These are phyloP conservation scores for Archilochus colubris DNA, from an alignment of 2,113 vertebrate species.

Conservation along the genomic window DNA sequence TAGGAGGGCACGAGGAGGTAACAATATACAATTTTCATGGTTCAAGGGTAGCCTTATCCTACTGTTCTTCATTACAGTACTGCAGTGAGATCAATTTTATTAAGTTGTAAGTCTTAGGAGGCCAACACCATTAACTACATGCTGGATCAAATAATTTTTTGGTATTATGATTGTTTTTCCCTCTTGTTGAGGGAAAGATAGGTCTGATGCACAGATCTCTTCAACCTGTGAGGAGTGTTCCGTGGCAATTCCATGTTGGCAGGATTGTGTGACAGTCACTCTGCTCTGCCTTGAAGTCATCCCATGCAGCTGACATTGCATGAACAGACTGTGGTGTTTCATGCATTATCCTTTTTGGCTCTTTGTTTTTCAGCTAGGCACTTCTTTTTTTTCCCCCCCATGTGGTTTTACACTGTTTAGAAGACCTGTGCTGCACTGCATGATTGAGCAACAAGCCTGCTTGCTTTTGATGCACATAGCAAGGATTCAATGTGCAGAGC, in stretches of 20 bases:
- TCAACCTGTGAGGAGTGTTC: not conserved
- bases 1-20: slow-evolving; percentile 75
- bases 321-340: not conserved
- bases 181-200: not conserved
- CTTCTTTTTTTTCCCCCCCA: not conserved
- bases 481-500: not conserved
- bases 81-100: slow-evolving; percentile 75
- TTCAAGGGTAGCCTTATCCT: slow-evolving; percentile 77
- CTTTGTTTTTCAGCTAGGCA: slow-evolving; percentile 7
- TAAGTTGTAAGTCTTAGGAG: slow-evolving; percentile 72
- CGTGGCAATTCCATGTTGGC: rapidly evolving
- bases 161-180: slow-evolving; percentile 10
- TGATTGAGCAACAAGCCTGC: not conserved
- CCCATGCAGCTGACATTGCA: not conserved
- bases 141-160: slow-evolving; percentile 65
- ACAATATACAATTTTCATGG: slow-evolving; percentile 77
- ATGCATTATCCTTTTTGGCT: not conserved
- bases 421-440: not conserved
- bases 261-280: not conserved
- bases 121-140: slow-evolving; percentile 61
- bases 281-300: not conserved
- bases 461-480: not conserved
- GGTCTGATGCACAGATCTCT: not conserved
- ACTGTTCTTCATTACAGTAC: slow-evolving; percentile 76
- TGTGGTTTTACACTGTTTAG: not conserved